These are phyloP conservation scores for Drosophila subquinaria DNA, from an alignment of 2,888 invertebrate species.

Conservation along the genomic window DNA sequence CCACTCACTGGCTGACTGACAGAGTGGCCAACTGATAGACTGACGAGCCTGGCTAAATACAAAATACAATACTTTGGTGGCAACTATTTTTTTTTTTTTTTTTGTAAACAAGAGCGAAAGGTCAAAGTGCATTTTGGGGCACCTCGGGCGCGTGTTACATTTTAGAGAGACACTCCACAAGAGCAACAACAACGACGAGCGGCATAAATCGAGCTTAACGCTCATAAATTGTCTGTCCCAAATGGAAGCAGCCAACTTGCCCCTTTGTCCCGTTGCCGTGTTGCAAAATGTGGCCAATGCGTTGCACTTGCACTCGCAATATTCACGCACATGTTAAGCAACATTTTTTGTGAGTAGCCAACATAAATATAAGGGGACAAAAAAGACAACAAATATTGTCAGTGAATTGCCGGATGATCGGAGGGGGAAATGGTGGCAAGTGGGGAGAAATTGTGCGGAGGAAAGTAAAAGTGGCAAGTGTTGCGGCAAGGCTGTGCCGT, in stretches of 20 bases:
- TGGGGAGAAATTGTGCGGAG: neutral
- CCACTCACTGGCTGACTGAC: slow-evolving; percentile 34
- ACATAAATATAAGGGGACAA: slow-evolving; percentile 1
- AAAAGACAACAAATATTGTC: slow-evolving; percentile 3
- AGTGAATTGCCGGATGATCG: slow-evolving; percentile 12
- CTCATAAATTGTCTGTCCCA: slow-evolving; percentile 9
- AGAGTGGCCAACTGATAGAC: slow-evolving; percentile 4
- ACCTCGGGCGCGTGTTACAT: slow-evolving; percentile 23
- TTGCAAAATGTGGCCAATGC: slow-evolving; percentile 6
- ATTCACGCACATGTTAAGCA: slow-evolving; percentile 55
- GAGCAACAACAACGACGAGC: neutral
- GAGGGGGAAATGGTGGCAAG: slow-evolving; percentile 1
- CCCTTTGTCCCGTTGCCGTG: slow-evolving; percentile 1
- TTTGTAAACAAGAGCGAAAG: slow-evolving; percentile 37
- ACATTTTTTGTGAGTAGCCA: slow-evolving; percentile 13
- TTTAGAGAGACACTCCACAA: slow-evolving; percentile 5
- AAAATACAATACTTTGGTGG: slow-evolving; percentile 14
- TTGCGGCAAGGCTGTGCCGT: slow-evolving; percentile 16
- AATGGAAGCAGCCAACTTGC: slow-evolving; percentile 17
- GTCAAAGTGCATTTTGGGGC: slow-evolving; percentile 27
- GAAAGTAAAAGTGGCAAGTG: slow-evolving; percentile 53
- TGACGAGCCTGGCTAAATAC: slow-evolving; percentile 14
- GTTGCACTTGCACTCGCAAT: slow-evolving; percentile 33
- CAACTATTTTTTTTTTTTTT: slow-evolving; percentile 22
- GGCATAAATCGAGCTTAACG: slow-evolving; percentile 14